These are phyloP conservation scores for Heptranchias perlo DNA, from an alignment of 2,113 vertebrate genomes.

Conservation along the genomic window DNA sequence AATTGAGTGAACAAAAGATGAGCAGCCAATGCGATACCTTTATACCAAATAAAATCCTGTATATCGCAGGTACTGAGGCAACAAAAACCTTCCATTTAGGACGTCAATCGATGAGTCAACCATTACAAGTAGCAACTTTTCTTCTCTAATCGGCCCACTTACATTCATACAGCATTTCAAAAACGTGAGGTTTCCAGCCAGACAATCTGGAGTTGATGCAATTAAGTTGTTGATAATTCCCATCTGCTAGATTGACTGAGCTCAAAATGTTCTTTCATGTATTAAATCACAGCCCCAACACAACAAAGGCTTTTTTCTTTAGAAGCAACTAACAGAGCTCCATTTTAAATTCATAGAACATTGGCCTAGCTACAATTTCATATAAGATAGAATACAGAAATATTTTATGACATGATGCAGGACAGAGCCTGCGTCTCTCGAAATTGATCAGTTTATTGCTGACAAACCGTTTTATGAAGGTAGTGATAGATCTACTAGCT, in stretches of 20 bases:
- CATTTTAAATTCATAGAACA: not conserved
- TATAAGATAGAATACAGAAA: not conserved
- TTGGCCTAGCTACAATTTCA: not conserved
- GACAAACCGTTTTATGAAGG: not conserved
- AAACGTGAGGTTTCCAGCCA: not conserved
- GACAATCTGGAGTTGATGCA: not conserved
- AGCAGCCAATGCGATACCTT: not conserved
- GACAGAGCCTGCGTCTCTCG: not conserved
- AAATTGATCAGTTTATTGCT: not conserved
- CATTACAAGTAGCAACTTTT: not conserved
- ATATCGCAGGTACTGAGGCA: not conserved
- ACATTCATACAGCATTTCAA: not conserved
- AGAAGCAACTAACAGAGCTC: not conserved
- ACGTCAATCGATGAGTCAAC: conserved; percentile 18
- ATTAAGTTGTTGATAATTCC: not conserved
- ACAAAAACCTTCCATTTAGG: not conserved
- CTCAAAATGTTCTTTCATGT: not conserved
- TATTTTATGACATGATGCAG: not conserved
- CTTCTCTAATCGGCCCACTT: not conserved
- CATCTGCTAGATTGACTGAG: not conserved
- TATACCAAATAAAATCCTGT: not conserved
- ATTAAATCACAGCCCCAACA: not conserved
- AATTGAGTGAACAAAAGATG: conserved; percentile 3
- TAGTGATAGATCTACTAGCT: not conserved
- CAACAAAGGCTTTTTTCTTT: not conserved